Evolutionary conservation across 2,888 invertebrate genomes (phyloP).

Genomic region (Morinoia aosen): DNA sequence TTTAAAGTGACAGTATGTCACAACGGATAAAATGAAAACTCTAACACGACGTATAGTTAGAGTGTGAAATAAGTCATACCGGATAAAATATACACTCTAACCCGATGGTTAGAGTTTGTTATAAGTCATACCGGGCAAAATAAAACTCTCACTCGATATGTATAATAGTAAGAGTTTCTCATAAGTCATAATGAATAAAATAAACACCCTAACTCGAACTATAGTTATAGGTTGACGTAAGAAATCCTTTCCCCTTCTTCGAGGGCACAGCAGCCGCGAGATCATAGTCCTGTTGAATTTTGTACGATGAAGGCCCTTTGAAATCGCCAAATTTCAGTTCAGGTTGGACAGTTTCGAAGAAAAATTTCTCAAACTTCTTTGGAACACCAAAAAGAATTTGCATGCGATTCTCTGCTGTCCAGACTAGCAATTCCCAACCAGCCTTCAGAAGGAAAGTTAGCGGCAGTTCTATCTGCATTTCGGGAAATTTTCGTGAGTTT

Average conservation of each 20-base stretch:
- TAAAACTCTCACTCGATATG: background rate
- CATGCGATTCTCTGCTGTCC: conserved; percentile 38
- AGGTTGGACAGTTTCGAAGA: background rate
- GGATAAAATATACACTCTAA: background rate
- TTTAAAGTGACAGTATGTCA: no score
- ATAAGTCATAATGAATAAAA: no score
- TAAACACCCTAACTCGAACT: no score
- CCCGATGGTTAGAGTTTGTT: background rate
- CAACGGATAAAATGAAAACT: no score
- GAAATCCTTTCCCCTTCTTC: background rate
- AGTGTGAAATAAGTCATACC: no score
- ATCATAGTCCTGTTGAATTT: background rate
- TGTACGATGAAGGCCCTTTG: background rate
- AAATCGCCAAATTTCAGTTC: background rate
- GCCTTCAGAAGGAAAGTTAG: background rate
- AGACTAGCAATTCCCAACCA: background rate
- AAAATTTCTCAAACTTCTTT: background rate
- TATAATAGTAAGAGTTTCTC: no score
- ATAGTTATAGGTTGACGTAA: background rate
- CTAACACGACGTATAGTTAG: no score
- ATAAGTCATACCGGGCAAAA: background rate
- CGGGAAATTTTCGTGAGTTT: background rate
- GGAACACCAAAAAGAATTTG: conserved; percentile 25
- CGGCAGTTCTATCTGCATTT: background rate
- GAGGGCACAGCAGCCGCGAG: background rate